A percentile compares a stretch with the other conserved stretches of the same genome.
Conservation (phyloP, 2,797 vertebrate genomes). For the Zenarchopterus dispar region DNA sequence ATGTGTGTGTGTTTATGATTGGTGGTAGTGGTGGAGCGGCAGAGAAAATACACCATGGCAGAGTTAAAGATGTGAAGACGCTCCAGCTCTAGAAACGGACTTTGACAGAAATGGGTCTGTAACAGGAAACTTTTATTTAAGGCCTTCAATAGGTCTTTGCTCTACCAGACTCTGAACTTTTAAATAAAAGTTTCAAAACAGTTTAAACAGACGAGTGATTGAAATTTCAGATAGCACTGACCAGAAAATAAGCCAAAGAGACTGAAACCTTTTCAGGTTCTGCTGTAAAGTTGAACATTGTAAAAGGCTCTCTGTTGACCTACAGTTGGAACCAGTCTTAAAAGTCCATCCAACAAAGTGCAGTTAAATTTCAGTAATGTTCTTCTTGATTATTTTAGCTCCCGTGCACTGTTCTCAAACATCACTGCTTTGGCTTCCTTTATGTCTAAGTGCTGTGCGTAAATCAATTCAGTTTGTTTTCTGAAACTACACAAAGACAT, state of each 20-base stretch:
- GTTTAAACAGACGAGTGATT: background rate
- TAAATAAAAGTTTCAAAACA: background rate
- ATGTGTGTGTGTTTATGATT: background rate
- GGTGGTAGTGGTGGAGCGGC: background rate
- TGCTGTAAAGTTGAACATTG: background rate
- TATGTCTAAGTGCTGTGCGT: no score
- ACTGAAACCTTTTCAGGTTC: background rate
- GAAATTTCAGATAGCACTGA: background rate
- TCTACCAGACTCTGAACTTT: no score
- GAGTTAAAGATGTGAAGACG: background rate
- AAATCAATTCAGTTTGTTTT: no score
- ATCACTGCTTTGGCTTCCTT: background rate
- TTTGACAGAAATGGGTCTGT: no score
- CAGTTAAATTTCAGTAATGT: background rate
- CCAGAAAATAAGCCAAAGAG: no score
- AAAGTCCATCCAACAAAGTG: background rate
- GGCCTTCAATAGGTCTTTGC: no score
- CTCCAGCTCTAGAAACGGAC: no score
- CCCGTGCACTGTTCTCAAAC: background rate
- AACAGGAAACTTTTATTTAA: no score
- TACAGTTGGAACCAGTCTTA: background rate
- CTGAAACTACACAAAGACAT: background rate
- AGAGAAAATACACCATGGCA: slow-evolving; percentile 5
- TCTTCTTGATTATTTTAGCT: background rate
- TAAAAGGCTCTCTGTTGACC: background rate